A percentile compares a stretch with the other conserved stretches of the same genome.
These are phyloP conservation scores for Bujurquina vittata DNA, from an alignment of 2,113 vertebrate species.

Conservation along the genomic window DNA sequence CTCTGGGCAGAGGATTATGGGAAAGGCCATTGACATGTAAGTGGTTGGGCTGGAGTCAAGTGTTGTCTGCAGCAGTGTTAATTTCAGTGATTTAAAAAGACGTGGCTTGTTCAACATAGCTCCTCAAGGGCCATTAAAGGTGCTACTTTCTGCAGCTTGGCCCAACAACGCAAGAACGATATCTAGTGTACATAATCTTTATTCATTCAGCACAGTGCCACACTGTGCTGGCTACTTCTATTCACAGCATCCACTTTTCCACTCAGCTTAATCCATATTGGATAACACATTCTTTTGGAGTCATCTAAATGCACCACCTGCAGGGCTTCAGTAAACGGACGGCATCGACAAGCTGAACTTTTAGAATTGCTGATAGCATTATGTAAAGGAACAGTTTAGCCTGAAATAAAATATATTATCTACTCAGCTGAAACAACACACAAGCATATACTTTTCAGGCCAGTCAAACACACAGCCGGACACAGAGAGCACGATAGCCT, in stretches of 20 bases:
- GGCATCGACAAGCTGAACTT: conserved; percentile 1
- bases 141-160: conserved; percentile 28
- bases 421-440: not conserved
- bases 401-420: not conserved
- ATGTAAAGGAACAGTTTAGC: not conserved
- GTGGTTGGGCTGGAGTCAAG: conserved; percentile 55
- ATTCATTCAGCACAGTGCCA: conserved; percentile 31
- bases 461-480: not conserved
- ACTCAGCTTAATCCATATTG: conserved; percentile 36
- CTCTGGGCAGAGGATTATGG: conserved; percentile 50
- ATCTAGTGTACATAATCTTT: conserved; percentile 51
- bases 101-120: conserved; percentile 25
- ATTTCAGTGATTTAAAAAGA: conserved; percentile 56
- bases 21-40: conserved; percentile 61
- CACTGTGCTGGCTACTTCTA: conserved; percentile 27
- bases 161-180: conserved; percentile 33
- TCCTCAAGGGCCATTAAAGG: conserved; percentile 37
- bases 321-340: conserved; percentile 1
- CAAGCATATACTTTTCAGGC: not conserved
- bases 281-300: conserved; percentile 38
- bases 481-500: not conserved
- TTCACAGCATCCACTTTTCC: conserved; percentile 29
- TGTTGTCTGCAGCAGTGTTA: conserved; percentile 49
- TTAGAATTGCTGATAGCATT: conserved; percentile 19
- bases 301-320: conserved; percentile 21